These are phyloP conservation scores for Menidia beryllina DNA, from an alignment of 2,113 vertebrate genomes.

Conservation along the genomic window DNA sequence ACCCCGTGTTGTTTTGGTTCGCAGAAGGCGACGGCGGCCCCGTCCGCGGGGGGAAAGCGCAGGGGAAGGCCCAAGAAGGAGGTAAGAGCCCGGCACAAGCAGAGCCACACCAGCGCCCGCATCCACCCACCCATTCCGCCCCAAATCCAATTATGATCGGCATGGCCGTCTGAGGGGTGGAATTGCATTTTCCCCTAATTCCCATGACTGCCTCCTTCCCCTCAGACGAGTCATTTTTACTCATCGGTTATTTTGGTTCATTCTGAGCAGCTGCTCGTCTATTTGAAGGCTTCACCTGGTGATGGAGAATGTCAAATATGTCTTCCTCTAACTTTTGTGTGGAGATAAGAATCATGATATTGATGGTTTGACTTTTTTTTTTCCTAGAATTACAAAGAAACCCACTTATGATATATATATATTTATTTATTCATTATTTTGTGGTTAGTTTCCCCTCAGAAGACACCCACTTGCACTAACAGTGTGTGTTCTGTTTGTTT, in stretches of 20 bases:
- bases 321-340: too few relatives aligned
- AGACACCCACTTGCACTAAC: too few relatives aligned
- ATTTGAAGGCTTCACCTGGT: not conserved
- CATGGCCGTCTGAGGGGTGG: slow-evolving; percentile 44
- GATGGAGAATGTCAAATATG: not conserved
- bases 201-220: slow-evolving; percentile 16
- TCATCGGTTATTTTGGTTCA: slow-evolving; percentile 37
- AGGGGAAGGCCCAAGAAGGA: slow-evolving; percentile 96
- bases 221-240: slow-evolving; percentile 40
- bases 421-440: too few relatives aligned
- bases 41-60: slow-evolving; percentile 88
- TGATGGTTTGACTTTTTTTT: too few relatives aligned
- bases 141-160: slow-evolving; percentile 54
- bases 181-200: slow-evolving; percentile 61
- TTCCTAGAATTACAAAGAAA: too few relatives aligned
- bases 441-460: too few relatives aligned
- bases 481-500: too few relatives aligned
- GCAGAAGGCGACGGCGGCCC: slow-evolving; percentile 88
- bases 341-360: too few relatives aligned
- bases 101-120: slow-evolving; percentile 4
- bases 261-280: not conserved
- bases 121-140: slow-evolving; percentile 23
- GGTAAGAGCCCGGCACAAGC: slow-evolving; percentile 76
- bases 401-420: too few relatives aligned
- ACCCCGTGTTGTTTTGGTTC: not conserved